Conservation (phyloP, 1,140 invertebrate genomes). For the Apis laboriosa region DNA sequence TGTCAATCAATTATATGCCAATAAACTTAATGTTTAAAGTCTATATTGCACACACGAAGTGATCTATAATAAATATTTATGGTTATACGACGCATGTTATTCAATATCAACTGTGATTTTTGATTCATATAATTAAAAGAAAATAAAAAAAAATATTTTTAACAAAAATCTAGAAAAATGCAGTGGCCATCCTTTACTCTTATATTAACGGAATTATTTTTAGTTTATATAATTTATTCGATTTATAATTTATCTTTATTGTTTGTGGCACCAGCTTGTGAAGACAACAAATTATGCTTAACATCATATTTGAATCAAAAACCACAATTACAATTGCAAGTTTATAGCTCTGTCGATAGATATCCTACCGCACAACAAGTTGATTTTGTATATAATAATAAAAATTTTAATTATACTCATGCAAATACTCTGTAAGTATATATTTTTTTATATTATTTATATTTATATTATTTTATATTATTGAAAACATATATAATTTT, state of each 20-base stretch:
- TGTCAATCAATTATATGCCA: not conserved
- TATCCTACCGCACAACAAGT: slow-evolving; percentile 77
- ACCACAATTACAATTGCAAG: slow-evolving; percentile 82
- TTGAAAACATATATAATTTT: not conserved
- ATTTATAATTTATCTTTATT: slow-evolving; percentile 88
- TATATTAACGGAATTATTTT: slow-evolving; percentile 84
- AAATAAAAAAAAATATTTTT: not conserved
- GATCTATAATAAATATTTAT: too few species aligned
- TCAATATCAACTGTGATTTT: not conserved
- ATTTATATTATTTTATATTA: too few species aligned
- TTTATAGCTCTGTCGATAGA: slow-evolving; percentile 82
- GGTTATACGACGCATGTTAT: not conserved
- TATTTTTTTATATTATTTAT: not conserved
- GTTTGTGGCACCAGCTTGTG: slow-evolving; percentile 87
- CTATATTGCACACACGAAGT: not conserved
- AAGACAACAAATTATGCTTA: slow-evolving; percentile 82
- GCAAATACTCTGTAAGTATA: slow-evolving; percentile 66
- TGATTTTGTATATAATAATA: slow-evolving; percentile 71
- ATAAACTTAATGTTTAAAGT: not conserved
- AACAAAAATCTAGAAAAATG: slow-evolving; percentile 58
- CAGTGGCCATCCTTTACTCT: slow-evolving; percentile 79
- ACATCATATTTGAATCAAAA: slow-evolving; percentile 82
- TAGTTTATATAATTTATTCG: slow-evolving; percentile 87
- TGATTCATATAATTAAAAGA: not conserved
- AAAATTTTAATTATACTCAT: slow-evolving; percentile 82